Conservation (phyloP, 2,113 vertebrate genomes). For the Bothrops jararaca region DNA sequence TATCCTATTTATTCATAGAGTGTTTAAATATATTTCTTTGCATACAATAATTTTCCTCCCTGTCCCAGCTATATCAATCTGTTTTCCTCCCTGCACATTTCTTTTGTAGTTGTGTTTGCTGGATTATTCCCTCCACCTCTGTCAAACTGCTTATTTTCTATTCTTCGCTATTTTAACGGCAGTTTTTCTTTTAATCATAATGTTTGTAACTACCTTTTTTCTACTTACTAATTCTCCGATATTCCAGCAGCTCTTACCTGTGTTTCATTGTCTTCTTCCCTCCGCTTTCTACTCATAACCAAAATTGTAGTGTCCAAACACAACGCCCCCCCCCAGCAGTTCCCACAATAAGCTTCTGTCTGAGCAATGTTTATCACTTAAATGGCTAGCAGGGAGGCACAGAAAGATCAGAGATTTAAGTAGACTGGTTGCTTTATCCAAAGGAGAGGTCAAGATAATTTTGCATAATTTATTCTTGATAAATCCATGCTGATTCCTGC, state of each 20-base stretch:
- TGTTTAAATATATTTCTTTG: background rate
- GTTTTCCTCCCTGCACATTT: background rate
- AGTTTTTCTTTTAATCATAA: background rate
- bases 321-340: background rate
- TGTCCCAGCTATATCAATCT: background rate
- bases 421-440: background rate
- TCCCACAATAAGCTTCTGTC: background rate
- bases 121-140: background rate
- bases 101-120: background rate
- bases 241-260: background rate
- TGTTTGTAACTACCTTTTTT: background rate
- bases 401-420: background rate
- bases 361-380: background rate
- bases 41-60: background rate
- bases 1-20: background rate
- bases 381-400: background rate
- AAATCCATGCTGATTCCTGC: background rate
- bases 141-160: background rate
- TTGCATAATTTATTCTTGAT: background rate
- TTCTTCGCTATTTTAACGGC: background rate
- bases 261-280: background rate
- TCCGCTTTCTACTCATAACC: background rate
- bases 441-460: background rate
- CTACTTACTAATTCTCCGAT: background rate
- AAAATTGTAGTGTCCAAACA: background rate